A percentile compares a stretch with the other conserved stretches of the same genome.
Conservation (phyloP, 2,113 vertebrate species). For the Illadopsis cleaveri region DNA sequence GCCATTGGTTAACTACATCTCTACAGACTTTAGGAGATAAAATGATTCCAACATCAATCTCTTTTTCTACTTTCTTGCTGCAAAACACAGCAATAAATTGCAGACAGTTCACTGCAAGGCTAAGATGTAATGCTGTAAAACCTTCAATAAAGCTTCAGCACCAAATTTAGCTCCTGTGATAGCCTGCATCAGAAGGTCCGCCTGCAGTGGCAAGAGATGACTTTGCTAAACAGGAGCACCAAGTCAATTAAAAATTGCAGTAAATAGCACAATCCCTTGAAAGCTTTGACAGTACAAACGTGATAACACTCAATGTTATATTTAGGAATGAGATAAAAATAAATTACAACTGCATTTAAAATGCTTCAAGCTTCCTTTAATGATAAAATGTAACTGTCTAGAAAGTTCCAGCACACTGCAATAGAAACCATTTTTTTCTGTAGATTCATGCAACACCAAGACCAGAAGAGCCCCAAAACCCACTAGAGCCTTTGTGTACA, state of each 20-base stretch:
- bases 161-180: slow-evolving; percentile 2
- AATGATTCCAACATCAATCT: slow-evolving; percentile 35
- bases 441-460: not conserved
- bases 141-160: slow-evolving; percentile 19
- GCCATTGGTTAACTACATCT: not conserved
- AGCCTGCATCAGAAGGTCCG: not conserved
- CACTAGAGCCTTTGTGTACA: not conserved
- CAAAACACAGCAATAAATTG: slow-evolving; percentile 53
- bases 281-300: not conserved
- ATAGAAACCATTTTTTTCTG: not conserved
- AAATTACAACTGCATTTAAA: not conserved
- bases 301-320: not conserved
- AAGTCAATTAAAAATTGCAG: slow-evolving; percentile 49
- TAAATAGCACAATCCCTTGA: not conserved
- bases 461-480: not conserved
- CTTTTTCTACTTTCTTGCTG: slow-evolving; percentile 7
- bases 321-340: not conserved
- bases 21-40: not conserved
- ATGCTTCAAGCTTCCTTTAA: not conserved
- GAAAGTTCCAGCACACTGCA: not conserved
- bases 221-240: not conserved
- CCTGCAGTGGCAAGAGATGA: not conserved
- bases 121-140: slow-evolving; percentile 39
- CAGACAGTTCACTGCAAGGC: not conserved
- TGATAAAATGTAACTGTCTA: not conserved